These are phyloP conservation scores for Diogma glabrata DNA, from an alignment of 2,888 invertebrate species.

Conservation along the genomic window DNA sequence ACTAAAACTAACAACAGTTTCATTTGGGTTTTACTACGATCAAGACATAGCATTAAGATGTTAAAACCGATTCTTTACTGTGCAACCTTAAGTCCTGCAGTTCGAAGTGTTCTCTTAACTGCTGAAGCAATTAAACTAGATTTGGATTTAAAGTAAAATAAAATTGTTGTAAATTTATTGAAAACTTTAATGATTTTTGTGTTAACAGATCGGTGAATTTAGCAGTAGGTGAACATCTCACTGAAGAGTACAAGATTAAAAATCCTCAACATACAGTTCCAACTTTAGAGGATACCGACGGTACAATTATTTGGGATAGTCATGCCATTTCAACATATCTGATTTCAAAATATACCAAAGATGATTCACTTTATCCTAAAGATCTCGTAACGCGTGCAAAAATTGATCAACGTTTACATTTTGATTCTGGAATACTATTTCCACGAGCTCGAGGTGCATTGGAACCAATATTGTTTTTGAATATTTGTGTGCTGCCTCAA, in stretches of 20 bases:
- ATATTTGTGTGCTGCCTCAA: not conserved
- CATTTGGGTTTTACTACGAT: too few relatives aligned
- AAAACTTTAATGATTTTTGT: too few relatives aligned
- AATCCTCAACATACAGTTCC: conserved; percentile 5
- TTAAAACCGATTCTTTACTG: conserved; percentile 4
- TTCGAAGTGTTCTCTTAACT: not conserved
- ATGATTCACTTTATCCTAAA: conserved; percentile 4
- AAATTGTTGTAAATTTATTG: not conserved
- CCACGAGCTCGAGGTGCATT: not conserved
- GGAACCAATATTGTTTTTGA: conserved; percentile 1
- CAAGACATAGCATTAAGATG: too few relatives aligned
- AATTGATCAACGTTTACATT: conserved; percentile 5
- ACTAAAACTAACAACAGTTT: too few relatives aligned
- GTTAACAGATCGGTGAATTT: too few relatives aligned
- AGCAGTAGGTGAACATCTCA: not conserved
- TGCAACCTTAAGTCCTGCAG: not conserved
- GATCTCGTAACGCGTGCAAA: conserved; percentile 1
- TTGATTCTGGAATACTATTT: conserved; percentile 1
- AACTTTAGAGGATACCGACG: not conserved
- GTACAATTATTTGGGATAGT: conserved; percentile 1
- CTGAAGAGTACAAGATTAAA: conserved; percentile 1
- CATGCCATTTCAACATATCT: conserved; percentile 1
- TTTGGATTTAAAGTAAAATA: conserved; percentile 9
- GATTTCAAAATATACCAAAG: not conserved
- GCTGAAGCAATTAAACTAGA: not conserved